These are phyloP conservation scores for Carcharodon carcharias DNA, from an alignment of 2,797 vertebrate species.

Conservation along the genomic window DNA sequence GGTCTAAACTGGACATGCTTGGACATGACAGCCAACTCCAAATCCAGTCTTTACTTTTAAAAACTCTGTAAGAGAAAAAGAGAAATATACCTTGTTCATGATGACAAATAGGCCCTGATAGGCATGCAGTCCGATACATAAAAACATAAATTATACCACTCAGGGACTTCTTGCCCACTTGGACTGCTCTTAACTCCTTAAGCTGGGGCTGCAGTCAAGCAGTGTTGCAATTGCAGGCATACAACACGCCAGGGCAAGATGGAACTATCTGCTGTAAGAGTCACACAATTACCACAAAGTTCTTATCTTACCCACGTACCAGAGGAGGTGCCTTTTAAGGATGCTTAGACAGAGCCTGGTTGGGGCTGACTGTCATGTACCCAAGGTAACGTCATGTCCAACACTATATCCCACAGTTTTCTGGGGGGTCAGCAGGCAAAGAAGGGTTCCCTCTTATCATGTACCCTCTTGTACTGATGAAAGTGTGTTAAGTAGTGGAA, in stretches of 20 bases:
- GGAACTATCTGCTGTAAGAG: conserved; percentile 49
- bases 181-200: conserved; percentile 49
- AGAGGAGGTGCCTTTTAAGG: conserved; percentile 53
- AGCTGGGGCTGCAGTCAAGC: conserved; percentile 31
- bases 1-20: conserved; percentile 60
- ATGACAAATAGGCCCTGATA: conserved; percentile 58
- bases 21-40: conserved; percentile 73
- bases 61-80: conserved; percentile 59
- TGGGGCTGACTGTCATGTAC: conserved; percentile 99
- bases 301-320: conserved; percentile 63
- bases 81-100: conserved; percentile 65
- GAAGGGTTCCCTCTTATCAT: conserved; percentile 84
- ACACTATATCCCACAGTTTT: conserved; percentile 93
- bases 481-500: conserved; percentile 42
- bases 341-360: conserved; percentile 77
- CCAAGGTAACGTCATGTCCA: conserved; percentile 99
- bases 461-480: conserved; percentile 63
- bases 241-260: conserved; percentile 52
- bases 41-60: conserved; percentile 61
- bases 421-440: conserved; percentile 74
- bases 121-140: conserved; percentile 60
- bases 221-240: conserved; percentile 31
- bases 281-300: conserved; percentile 59
- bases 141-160: conserved; percentile 53
- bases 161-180: conserved; percentile 51